A percentile compares a stretch with the other conserved stretches of the same genome.
Conservation (phyloP, 2,888 invertebrate genomes). For the Heterodera filipjevi region DNA sequence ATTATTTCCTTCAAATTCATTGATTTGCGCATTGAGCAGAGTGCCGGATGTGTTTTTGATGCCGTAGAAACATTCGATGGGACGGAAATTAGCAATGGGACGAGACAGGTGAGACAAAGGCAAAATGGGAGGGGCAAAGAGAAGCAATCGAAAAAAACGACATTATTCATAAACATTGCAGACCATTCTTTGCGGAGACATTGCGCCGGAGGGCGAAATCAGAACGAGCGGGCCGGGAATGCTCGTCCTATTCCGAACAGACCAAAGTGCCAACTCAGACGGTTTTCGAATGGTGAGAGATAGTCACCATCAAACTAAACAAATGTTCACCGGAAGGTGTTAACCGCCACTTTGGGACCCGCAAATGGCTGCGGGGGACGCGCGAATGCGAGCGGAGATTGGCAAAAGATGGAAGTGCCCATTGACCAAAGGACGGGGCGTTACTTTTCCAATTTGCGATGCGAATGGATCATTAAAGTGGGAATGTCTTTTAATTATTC, state of each 20-base stretch:
- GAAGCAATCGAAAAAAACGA: too few relatives aligned
- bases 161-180: not conserved
- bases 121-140: constrained; percentile 4
- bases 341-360: constrained; percentile 55
- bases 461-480: constrained; percentile 55
- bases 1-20: constrained; percentile 52
- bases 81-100: constrained; percentile 30
- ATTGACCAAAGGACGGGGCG: constrained; percentile 40
- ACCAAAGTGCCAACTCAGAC: constrained; percentile 47
- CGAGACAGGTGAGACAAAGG: constrained; percentile 10
- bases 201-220: constrained; percentile 44
- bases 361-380: constrained; percentile 58
- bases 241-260: constrained; percentile 53
- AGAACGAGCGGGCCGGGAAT: constrained; percentile 43
- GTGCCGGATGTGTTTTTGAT: constrained; percentile 51
- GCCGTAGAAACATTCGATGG: constrained; percentile 56
- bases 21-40: constrained; percentile 50
- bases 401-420: constrained; percentile 53
- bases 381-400: constrained; percentile 49
- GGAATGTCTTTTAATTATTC: not conserved
- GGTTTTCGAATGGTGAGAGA: constrained; percentile 50
- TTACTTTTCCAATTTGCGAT: constrained; percentile 52
- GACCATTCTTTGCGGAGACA: constrained; percentile 49
- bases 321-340: constrained; percentile 14
- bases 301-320: not conserved